A percentile compares a stretch with the other conserved stretches of the same genome.
These are phyloP conservation scores for Nymphalis polychloros DNA, from an alignment of 2,888 invertebrate genomes.

Conservation along the genomic window DNA sequence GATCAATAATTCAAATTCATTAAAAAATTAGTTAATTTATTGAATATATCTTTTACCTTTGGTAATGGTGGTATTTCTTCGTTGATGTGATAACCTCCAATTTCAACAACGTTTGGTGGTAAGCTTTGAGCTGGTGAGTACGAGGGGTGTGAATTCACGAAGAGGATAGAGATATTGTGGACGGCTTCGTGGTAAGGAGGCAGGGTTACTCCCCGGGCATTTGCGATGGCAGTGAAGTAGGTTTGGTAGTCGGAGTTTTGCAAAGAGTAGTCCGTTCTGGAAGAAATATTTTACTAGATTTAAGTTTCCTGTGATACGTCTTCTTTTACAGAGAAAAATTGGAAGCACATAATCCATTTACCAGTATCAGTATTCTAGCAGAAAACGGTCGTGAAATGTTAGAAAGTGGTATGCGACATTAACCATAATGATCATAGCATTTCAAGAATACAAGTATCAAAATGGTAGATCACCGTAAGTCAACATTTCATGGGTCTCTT, in stretches of 20 bases:
- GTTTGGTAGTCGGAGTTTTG: conserved; percentile 42
- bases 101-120: conserved; percentile 58
- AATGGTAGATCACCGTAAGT: too few species aligned
- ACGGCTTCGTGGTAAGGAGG: conserved; percentile 47
- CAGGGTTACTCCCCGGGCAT: conserved; percentile 48
- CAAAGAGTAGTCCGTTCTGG: conserved; percentile 10
- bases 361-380: too few species aligned
- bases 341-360: too few species aligned
- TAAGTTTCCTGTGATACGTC: too few species aligned
- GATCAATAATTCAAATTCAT: too few species aligned
- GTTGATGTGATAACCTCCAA: conserved; percentile 62
- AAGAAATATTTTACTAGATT: background rate
- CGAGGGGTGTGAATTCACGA: conserved; percentile 58
- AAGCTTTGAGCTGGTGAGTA: conserved; percentile 47
- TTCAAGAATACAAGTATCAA: too few species aligned
- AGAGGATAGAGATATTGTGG: conserved; percentile 53
- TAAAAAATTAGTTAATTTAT: too few species aligned
- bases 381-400: too few species aligned
- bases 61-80: conserved; percentile 52
- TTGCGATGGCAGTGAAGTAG: conserved; percentile 49
- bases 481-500: too few species aligned
- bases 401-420: too few species aligned
- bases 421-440: too few species aligned
- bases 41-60: conserved; percentile 47
- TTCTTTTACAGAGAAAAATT: too few species aligned